phyloP scores from a whole-genome alignment of 2,888 invertebrate species.

The Chirona hameri region DNA sequence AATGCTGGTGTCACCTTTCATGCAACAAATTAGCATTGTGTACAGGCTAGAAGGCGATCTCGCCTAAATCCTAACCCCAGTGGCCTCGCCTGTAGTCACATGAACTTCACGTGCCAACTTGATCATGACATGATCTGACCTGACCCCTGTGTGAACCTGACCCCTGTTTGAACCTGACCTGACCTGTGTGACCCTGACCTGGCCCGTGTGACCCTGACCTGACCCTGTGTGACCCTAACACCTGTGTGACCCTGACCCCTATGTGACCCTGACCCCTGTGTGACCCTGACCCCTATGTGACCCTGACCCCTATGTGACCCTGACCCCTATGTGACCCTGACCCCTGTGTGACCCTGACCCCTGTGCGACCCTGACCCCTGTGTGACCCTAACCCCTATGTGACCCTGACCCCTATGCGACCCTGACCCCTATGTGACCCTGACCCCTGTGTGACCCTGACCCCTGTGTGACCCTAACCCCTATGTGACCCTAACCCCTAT shows the following conservation, averaged over 20 bases:
- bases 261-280: background rate
- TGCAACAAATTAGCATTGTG: no score
- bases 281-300: no score
- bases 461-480: no score
- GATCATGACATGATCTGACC: no score
- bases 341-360: no score
- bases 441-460: background rate
- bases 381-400: background rate
- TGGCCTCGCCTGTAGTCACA: no score
- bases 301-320: slow-evolving; percentile 52
- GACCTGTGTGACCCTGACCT: background rate
- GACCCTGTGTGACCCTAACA: background rate
- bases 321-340: slow-evolving; percentile 66
- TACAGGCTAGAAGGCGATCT: no score
- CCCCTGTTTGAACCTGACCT: slow-evolving; percentile 51
- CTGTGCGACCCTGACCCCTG: no score
- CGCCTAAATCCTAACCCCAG: no score
- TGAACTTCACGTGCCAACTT: no score
- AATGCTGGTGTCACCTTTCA: no score
- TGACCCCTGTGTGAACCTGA: background rate
- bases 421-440: slow-evolving; percentile 57
- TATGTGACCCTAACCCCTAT: background rate
- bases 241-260: slow-evolving; percentile 67
- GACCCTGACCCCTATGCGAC: slow-evolving; percentile 92
- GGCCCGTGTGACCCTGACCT: slow-evolving; percentile 57